phyloP scores from a whole-genome alignment of 1,140 invertebrate genomes.

The Magallana gigas region DNA sequence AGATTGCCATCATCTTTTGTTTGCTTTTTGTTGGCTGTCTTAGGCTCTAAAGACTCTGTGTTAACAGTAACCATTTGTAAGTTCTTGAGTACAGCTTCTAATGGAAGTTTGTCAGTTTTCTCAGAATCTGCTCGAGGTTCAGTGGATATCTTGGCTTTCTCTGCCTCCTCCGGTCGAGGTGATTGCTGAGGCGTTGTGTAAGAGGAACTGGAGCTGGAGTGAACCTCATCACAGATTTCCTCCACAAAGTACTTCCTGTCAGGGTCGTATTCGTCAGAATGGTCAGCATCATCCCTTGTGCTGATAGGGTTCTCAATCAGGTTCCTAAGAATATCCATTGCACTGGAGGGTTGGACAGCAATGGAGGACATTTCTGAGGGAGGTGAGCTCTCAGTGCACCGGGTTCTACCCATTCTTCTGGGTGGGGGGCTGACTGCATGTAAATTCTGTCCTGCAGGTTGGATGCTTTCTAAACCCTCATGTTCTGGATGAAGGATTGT shows the following conservation, averaged over 20 bases:
- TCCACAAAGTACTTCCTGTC: not conserved
- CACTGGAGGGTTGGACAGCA: not conserved
- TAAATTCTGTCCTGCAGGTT: conserved; percentile 18
- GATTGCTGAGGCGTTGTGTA: conserved; percentile 71
- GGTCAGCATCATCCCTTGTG: conserved; percentile 6
- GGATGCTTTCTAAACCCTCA: conserved; percentile 32
- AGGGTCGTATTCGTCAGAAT: conserved; percentile 14
- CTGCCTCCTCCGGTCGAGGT: conserved; percentile 52
- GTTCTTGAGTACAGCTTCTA: not conserved
- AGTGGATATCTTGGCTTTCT: not conserved
- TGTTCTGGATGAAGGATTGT: conserved; percentile 5
- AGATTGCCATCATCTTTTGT: conserved; percentile 45
- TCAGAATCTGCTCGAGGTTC: conserved; percentile 54
- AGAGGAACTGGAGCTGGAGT: conserved; percentile 60
- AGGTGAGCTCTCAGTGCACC: not conserved
- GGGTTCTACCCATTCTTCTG: not conserved
- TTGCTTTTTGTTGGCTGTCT: not conserved
- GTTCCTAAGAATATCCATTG: conserved; percentile 24
- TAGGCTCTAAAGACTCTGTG: conserved; percentile 51
- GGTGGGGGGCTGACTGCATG: not conserved
- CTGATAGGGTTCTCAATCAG: conserved; percentile 30
- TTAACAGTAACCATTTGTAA: conserved; percentile 63
- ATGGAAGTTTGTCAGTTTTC: not conserved
- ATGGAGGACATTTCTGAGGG: conserved; percentile 37
- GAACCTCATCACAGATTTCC: conserved; percentile 26